Evolutionary conservation across 2,888 invertebrate species (phyloP), one percentile per base, ranked within the genome.

Genomic region (Mimachlamys varia): DNA sequence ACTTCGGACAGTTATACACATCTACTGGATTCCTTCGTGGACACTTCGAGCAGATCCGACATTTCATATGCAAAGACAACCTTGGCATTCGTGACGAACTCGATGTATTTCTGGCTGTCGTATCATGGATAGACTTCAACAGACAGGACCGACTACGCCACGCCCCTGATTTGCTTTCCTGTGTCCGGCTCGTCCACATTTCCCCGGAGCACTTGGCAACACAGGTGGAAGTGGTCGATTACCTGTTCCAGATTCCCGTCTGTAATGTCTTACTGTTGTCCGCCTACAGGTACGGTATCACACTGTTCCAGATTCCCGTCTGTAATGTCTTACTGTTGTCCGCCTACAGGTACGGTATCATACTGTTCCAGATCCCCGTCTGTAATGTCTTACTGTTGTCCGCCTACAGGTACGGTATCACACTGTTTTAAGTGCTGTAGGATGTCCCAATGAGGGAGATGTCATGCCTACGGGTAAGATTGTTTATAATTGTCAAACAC

Each of bases 101-200:
- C 58, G 93, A 94, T 27, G 93, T 95, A 58, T 95, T 95, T 90
- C 92, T 92, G 89, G 95, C 95, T 49, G 94, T 93, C 50, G 93
- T 92, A n/a, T 90, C 91, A 44, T 95, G 95, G 95, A 93, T 95
- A 33, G 94, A 95, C 62, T 93, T 92, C 93, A 93, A 95, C 90
- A 92, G 92, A 49, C 90, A 92, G 37, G 94, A 94, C 10, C 89
- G 95, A 27, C 88, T 94, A 10, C 91, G 92, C 44, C 93, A 93
- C 58, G 93, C 94, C 7, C 91, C 92, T 4, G 93, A 94, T 1
- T 89, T 95, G 27, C 92, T 95, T 91, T 90, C 90, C 27, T 91
- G 93, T 50, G 93, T 95, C n/a, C 93, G 95, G 55, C 94, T 95
- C 88, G 58, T 89, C 27, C 91, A 92, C 87, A 95, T 95, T n/a